A percentile compares a stretch with the other conserved stretches of the same genome.
phyloP scores from a whole-genome alignment of 2,113 vertebrate genomes.

The Hippocampus mohnikei region DNA sequence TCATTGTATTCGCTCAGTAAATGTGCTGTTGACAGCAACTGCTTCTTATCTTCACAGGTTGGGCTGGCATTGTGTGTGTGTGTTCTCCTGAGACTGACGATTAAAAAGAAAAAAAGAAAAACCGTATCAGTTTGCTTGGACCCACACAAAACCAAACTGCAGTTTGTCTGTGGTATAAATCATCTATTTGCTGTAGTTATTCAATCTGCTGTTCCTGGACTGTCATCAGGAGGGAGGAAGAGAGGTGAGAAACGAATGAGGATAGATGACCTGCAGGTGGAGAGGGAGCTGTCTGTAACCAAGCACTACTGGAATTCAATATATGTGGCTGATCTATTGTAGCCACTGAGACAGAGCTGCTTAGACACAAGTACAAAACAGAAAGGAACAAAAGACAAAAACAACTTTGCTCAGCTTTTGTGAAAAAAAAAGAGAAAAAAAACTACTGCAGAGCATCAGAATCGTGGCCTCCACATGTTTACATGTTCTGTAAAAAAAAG shows the following conservation, averaged over 20 bases:
- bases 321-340: neutral
- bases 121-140: slow-evolving; percentile 28
- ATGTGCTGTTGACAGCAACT: neutral
- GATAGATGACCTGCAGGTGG: slow-evolving; percentile 15
- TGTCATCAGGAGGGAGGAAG: slow-evolving; percentile 10
- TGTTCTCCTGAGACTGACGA: slow-evolving; percentile 13
- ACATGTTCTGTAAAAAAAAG: no score
- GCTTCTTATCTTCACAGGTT: neutral
- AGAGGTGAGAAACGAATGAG: slow-evolving; percentile 13
- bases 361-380: neutral
- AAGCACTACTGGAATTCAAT: neutral
- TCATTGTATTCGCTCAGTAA: neutral
- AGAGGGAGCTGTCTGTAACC: slow-evolving; percentile 4
- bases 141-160: slow-evolving; percentile 4
- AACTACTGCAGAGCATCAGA: neutral
- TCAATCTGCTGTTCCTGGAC: slow-evolving; percentile 31
- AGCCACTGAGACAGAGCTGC: neutral
- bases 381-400: neutral
- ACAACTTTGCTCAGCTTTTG: neutral
- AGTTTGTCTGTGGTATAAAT: slow-evolving; percentile 10
- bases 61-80: neutral
- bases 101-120: slow-evolving; percentile 1
- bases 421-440: neutral
- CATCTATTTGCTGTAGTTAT: slow-evolving; percentile 48
- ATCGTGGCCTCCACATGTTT: no score